Evolutionary conservation across 2,888 invertebrate species (phyloP).

Genomic region (Thecocarcelia acutangulata): DNA sequence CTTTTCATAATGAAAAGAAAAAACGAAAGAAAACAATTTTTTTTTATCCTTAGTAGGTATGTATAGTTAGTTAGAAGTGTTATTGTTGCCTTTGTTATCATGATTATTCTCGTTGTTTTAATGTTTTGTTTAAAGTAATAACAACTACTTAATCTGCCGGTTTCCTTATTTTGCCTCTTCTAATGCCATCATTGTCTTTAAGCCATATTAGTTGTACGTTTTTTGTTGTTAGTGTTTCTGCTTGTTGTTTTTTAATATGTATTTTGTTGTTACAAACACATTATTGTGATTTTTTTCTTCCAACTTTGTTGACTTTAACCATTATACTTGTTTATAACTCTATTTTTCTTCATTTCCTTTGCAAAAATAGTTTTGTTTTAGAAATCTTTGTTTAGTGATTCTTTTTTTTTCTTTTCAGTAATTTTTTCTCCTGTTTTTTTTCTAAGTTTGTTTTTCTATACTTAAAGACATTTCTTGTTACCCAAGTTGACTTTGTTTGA

Average conservation of each 20-base stretch:
- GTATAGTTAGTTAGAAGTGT: conserved; percentile 33
- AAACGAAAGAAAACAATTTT: background rate
- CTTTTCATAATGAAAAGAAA: conserved; percentile 1
- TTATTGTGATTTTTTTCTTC: conserved; percentile 32
- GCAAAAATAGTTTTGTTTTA: conserved; percentile 30
- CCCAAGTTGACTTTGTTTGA: conserved; percentile 29
- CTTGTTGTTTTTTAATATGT: background rate
- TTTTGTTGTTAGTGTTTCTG: background rate
- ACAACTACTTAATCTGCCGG: conserved; percentile 57
- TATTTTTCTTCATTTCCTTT: conserved; percentile 52
- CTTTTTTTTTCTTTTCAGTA: too few relatives aligned
- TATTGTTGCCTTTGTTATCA: conserved; percentile 20
- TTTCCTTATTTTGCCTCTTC: conserved; percentile 23
- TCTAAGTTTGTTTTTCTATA: background rate
- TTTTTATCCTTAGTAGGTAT: conserved; percentile 13
- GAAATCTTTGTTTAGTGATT: conserved; percentile 26
- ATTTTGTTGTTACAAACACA: conserved; percentile 33
- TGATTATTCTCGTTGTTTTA: conserved; percentile 20
- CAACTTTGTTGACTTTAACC: conserved; percentile 48
- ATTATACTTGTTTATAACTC: conserved; percentile 57
- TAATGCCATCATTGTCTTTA: conserved; percentile 45
- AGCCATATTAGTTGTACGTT: conserved; percentile 26
- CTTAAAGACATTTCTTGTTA: conserved; percentile 11
- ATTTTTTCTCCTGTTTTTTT: conserved; percentile 11
- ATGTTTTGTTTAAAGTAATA: conserved; percentile 18